Evolutionary conservation across 2,797 vertebrate genomes (phyloP).

Genomic region (Paratrypauchen microcephalus): DNA sequence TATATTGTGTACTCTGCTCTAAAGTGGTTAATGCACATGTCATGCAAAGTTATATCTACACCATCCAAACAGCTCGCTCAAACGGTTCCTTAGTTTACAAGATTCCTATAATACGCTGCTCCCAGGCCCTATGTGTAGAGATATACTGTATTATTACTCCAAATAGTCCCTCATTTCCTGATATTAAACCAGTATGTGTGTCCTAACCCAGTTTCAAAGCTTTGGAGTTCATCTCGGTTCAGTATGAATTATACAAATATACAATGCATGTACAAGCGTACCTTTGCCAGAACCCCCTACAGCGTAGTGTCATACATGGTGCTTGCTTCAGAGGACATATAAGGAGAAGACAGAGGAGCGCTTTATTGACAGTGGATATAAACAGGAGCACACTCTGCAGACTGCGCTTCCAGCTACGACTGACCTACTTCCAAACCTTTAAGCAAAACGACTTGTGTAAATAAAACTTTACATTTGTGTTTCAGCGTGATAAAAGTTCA

Average conservation of each 20-base stretch:
- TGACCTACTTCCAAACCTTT: not conserved
- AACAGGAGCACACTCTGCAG: conserved; percentile 3
- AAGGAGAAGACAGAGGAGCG: not conserved
- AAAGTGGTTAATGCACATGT: conserved; percentile 19
- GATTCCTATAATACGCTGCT: conserved; percentile 22
- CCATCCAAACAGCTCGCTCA: conserved; percentile 17
- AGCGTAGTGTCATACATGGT: not conserved
- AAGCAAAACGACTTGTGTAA: not conserved
- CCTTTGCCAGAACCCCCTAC: conserved; percentile 2
- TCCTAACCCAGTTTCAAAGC: conserved; percentile 1
- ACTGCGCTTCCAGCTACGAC: not conserved
- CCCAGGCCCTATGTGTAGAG: conserved; percentile 17
- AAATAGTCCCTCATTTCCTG: conserved; percentile 19
- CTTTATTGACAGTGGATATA: conserved; percentile 5
- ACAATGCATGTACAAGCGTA: not conserved
- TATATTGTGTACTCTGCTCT: conserved; percentile 19
- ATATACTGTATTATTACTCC: conserved; percentile 9
- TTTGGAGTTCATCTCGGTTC: conserved; percentile 8
- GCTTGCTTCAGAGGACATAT: not conserved
- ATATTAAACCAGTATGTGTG: conserved; percentile 15
- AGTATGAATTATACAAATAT: conserved; percentile 5
- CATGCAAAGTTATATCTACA: conserved; percentile 13
- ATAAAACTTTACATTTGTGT: conserved; percentile 10
- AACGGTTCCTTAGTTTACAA: conserved; percentile 15
- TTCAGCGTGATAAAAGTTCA: not conserved